phyloP scores from a whole-genome alignment of 2,888 invertebrate genomes.

The Scotopteryx bipunctaria region DNA sequence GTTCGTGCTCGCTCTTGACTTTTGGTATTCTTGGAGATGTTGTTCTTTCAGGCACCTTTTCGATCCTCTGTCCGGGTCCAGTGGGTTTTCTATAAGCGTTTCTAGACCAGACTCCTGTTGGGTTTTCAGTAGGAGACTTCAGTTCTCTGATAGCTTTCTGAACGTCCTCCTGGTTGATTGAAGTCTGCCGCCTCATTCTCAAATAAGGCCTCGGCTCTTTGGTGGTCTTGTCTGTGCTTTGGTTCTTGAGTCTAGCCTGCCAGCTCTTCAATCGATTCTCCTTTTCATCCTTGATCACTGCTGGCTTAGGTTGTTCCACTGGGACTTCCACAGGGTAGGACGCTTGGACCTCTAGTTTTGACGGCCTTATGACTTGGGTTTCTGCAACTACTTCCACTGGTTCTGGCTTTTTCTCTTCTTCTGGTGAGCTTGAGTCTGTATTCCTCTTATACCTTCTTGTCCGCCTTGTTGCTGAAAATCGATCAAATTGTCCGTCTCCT shows the following conservation, averaged over 20 bases:
- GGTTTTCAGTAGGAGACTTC: constrained; percentile 84
- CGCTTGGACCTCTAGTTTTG: constrained; percentile 78
- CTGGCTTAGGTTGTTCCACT: constrained; percentile 65
- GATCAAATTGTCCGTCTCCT: constrained; percentile 92
- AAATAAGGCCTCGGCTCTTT: constrained; percentile 74
- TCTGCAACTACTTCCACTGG: constrained; percentile 78
- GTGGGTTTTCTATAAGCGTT: constrained; percentile 69
- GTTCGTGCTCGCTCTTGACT: constrained; percentile 86
- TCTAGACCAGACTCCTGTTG: constrained; percentile 84
- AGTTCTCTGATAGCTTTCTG: constrained; percentile 86
- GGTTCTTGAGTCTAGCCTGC: constrained; percentile 87
- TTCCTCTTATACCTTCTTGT: constrained; percentile 91
- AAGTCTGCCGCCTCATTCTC: constrained; percentile 86
- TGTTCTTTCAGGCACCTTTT: constrained; percentile 62
- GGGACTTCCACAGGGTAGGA: constrained; percentile 75
- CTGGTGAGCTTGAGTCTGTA: constrained; percentile 83
- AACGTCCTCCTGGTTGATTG: constrained; percentile 88
- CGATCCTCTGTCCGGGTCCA: constrained; percentile 50
- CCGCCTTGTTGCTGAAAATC: constrained; percentile 91
- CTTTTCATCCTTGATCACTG: constrained; percentile 77
- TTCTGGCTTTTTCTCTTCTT: constrained; percentile 80
- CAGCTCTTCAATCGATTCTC: constrained; percentile 86
- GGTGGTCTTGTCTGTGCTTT: constrained; percentile 75
- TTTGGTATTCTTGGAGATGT: constrained; percentile 78
- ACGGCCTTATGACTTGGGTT: constrained; percentile 78